phyloP scores from a whole-genome alignment of 2,113 vertebrate species.

The Heterotilapia buettikoferi region DNA sequence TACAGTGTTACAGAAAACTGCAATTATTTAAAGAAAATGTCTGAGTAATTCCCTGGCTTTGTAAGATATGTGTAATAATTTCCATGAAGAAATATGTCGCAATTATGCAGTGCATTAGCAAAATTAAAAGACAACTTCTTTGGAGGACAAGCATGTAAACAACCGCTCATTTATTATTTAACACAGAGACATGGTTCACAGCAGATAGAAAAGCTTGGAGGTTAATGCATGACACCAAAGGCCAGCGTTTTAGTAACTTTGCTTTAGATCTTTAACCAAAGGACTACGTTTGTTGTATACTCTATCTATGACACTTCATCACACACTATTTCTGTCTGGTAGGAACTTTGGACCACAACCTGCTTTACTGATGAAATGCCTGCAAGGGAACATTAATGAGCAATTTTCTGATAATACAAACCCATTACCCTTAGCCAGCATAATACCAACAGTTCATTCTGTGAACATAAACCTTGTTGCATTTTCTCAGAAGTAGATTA shows the following conservation, averaged over 20 bases:
- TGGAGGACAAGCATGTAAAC: slow-evolving; percentile 32
- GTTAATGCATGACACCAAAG: not conserved
- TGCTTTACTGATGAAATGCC: slow-evolving; percentile 37
- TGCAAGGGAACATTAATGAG: slow-evolving; percentile 36
- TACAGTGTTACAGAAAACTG: not conserved
- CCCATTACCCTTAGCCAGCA: slow-evolving; percentile 18
- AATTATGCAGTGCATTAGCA: slow-evolving; percentile 9
- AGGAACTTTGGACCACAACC: not conserved
- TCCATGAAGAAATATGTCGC: not conserved
- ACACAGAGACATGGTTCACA: not conserved
- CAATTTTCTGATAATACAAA: slow-evolving; percentile 49
- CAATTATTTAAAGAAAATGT: not conserved
- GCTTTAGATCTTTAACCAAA: slow-evolving; percentile 7
- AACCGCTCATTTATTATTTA: slow-evolving; percentile 39
- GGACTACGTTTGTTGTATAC: not conserved
- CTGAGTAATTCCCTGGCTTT: not conserved
- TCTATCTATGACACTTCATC: not conserved
- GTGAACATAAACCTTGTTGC: not conserved
- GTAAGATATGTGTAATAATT: not conserved
- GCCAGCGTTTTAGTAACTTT: slow-evolving; percentile 18
- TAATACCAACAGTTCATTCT: not conserved
- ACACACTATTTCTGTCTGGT: not conserved
- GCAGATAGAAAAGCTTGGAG: slow-evolving; percentile 1
- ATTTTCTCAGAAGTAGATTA: not conserved
- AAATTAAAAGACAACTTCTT: slow-evolving; percentile 17